These are phyloP conservation scores for Natrix natrix DNA, from an alignment of 2,797 vertebrate genomes.

Conservation along the genomic window DNA sequence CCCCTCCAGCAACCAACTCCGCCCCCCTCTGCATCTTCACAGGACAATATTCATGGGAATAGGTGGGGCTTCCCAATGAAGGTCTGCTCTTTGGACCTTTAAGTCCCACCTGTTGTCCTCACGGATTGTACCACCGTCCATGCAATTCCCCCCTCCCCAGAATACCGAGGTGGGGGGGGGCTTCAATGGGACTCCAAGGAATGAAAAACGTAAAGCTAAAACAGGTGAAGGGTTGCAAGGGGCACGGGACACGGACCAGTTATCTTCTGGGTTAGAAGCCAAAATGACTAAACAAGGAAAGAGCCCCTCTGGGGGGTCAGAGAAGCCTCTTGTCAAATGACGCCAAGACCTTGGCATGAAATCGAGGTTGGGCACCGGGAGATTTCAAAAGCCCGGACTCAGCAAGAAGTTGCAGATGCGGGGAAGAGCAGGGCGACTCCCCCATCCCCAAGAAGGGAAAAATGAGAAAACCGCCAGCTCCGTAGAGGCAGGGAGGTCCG, in stretches of 20 bases:
- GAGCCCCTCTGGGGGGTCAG: neutral
- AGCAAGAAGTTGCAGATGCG: neutral
- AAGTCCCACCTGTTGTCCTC: neutral
- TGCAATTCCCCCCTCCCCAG: neutral
- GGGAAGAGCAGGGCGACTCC: neutral
- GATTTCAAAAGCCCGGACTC: neutral
- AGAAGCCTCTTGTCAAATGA: neutral
- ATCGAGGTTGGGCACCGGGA: neutral
- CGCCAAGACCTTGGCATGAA: neutral
- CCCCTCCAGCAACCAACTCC: neutral
- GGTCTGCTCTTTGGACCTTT: neutral
- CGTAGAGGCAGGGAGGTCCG: neutral
- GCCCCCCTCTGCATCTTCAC: neutral
- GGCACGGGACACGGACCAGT: neutral
- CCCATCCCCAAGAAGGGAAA: neutral
- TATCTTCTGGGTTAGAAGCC: neutral
- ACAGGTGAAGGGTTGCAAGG: neutral
- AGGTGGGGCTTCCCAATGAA: neutral
- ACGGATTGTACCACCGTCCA: too few species aligned
- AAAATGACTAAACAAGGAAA: neutral
- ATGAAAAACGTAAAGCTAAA: neutral
- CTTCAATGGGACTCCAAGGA: neutral
- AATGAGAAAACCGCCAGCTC: neutral
- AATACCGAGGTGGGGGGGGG: neutral
- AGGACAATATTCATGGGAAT: neutral